These are phyloP conservation scores for Rhodophaea formosa DNA, from an alignment of 2,888 invertebrate species.

Conservation along the genomic window DNA sequence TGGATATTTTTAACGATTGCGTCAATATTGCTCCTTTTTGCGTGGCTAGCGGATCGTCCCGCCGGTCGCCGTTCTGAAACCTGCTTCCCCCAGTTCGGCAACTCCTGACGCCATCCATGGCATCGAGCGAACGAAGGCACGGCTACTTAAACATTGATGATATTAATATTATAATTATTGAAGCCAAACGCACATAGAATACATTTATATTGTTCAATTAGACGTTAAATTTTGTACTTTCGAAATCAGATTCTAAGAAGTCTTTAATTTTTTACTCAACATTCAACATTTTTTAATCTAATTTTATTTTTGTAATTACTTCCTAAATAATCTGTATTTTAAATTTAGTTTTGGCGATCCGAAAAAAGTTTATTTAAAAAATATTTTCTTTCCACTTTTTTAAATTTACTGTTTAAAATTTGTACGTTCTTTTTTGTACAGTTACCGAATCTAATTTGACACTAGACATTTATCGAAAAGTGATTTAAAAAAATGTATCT, in stretches of 20 bases:
- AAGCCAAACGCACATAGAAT: slow-evolving; percentile 78
- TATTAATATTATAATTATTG: slow-evolving; percentile 52
- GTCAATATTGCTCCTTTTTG: not conserved
- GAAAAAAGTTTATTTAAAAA: slow-evolving; percentile 80
- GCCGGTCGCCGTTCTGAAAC: slow-evolving; percentile 29
- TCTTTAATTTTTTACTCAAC: slow-evolving; percentile 75
- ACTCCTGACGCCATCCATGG: slow-evolving; percentile 43
- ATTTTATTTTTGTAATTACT: slow-evolving; percentile 66
- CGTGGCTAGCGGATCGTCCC: not conserved
- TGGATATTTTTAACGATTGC: not conserved
- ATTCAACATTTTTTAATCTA: slow-evolving; percentile 64
- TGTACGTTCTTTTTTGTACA: slow-evolving; percentile 80
- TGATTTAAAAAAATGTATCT: slow-evolving; percentile 68
- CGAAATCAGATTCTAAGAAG: slow-evolving; percentile 80
- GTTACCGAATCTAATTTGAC: slow-evolving; percentile 80
- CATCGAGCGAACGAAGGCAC: slow-evolving; percentile 78
- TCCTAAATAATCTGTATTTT: slow-evolving; percentile 77
- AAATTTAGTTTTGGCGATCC: slow-evolving; percentile 79
- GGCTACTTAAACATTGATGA: slow-evolving; percentile 73
- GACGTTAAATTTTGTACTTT: slow-evolving; percentile 79
- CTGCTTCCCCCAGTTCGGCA: slow-evolving; percentile 33
- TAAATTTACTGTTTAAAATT: slow-evolving; percentile 79
- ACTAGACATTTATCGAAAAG: slow-evolving; percentile 77
- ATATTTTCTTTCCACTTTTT: slow-evolving; percentile 73
- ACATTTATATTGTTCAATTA: slow-evolving; percentile 66